Evolutionary conservation across 2,113 vertebrate species (phyloP), one percentile per base, ranked within the genome.

Genomic region (Donacobius atricapilla): DNA sequence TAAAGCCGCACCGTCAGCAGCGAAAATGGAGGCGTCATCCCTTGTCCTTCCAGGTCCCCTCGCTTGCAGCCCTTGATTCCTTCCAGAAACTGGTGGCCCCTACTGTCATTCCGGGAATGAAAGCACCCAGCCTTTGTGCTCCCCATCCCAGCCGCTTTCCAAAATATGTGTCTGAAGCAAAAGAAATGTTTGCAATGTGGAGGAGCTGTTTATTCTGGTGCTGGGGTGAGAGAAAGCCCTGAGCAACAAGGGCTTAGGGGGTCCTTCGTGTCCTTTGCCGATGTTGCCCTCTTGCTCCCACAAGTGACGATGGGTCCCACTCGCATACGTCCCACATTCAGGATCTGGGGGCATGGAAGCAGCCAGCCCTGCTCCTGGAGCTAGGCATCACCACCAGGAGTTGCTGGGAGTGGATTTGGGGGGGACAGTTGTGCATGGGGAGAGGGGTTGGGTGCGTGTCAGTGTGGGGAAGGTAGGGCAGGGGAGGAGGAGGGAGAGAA

Each of bases 201-300:
- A 50, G 47, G 10, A 89, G 25, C 91, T 37, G 64, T 54, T 40
- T 50, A n/a, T 91, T 70, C 64, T 51, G 75, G 15, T 30, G 66
- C 86, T 83, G 37, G 60, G 54, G n/a, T 61, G 78, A 91, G 71
- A 73, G 87, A 40, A 33, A 45, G 80, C 90, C 68, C 86, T 80
- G 86, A 9, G 81, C 82, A 69, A 22, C 0, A 23, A 66, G 89
- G 96, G 93, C 96, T 96, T 96, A 96, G 73, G 70, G 40, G 10
- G 22, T 89, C 75, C 75, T 82, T 94, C 97, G 96, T 97, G 58
- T 51, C 87, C 66, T 15, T 23, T 56, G 84, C 88, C 82, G 73
- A 14, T 61, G 66, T 73, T 81, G 87, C 92, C 92, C 90, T n/a
- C n/a, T n/a, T n/a, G n/a, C n/a, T n/a, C n/a, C n/a, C n/a, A n/a